Evolutionary conservation across 2,113 vertebrate genomes (phyloP), one percentile per base, ranked within the genome.

Genomic region (Mystacornis crossleyi): DNA sequence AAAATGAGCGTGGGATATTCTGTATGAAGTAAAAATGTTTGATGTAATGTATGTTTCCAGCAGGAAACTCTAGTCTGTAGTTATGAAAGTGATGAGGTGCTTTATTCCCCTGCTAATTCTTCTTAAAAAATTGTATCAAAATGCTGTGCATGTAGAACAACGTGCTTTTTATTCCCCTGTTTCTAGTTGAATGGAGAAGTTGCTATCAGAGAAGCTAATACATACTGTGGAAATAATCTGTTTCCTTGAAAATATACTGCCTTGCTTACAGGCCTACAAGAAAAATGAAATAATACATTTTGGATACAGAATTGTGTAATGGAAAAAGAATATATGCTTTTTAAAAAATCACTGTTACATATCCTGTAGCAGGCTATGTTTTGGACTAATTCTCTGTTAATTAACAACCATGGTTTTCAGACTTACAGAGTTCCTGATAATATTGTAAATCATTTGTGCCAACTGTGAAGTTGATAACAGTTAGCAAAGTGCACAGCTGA

Each of bases 31-130:
- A 70, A 29, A 85, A 92, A 73, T 1, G 5, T 78, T 93, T 89
- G 40, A 62, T 3, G 0, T 47, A 45, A 58, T 88, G 12, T 1
- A 19, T 74, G n/a, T 77, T 88, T 95, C 67, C 71, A 95, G 90
- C 85, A 95, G 88, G 92, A 96, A 93, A 55, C 29, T 86, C 57
- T 33, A 81, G 88, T 96, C 87, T 90, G 9, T 64, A 83, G 58
- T 71, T 96, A 60, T 93, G 64, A 84, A 94, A 93, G 65, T 81
- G 75, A 93, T 3, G 31, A 86, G 92, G 31, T 78, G 36, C 48
- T 96, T 89, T 94, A 86, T 67, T 96, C 82, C 60, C 72, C 28
- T 94, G 82, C 9, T 90, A 45, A 67, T 71, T 60, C 64, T 82
- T 74, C 26, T 7, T 15, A 73, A 93, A 86, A 93, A 78, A 73